Conservation (phyloP, 2,113 vertebrate genomes). For the Rousettus leschenaultii region DNA sequence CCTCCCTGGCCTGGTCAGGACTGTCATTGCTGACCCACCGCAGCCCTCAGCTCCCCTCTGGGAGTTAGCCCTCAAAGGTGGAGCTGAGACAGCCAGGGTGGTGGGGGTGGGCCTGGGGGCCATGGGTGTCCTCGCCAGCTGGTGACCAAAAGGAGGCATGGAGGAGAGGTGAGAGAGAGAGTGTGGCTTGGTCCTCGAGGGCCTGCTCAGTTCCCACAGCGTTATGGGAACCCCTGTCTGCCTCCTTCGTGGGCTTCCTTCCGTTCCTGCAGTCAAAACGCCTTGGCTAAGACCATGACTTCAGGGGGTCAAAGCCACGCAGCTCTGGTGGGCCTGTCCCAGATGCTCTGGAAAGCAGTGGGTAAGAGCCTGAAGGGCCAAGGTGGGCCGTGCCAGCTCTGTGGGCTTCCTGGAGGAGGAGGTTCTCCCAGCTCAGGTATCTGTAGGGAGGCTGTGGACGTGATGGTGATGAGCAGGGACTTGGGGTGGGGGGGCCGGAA, state of each 20-base stretch:
- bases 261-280: not conserved
- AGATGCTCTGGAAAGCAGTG: not conserved
- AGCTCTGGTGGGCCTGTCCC: not conserved
- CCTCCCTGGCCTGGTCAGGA: not conserved
- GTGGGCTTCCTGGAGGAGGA: not conserved
- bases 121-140: accelerated
- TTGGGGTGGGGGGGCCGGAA: not conserved
- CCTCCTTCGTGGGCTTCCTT: not conserved
- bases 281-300: not conserved
- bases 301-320: not conserved
- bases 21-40: not conserved
- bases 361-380: not conserved
- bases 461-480: no score
- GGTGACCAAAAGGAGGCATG: not conserved
- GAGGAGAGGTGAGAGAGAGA: not conserved
- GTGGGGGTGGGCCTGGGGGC: not conserved
- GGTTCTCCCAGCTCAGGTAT: not conserved
- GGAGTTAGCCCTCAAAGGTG: not conserved
- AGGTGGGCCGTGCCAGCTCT: not conserved
- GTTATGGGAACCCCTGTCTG: not conserved
- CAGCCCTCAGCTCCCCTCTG: not conserved
- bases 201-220: accelerated
- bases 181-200: not conserved
- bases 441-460: not conserved
- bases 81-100: accelerated